These are phyloP conservation scores for Stigmatopora argus DNA, from an alignment of 2,113 vertebrate genomes.

Conservation along the genomic window DNA sequence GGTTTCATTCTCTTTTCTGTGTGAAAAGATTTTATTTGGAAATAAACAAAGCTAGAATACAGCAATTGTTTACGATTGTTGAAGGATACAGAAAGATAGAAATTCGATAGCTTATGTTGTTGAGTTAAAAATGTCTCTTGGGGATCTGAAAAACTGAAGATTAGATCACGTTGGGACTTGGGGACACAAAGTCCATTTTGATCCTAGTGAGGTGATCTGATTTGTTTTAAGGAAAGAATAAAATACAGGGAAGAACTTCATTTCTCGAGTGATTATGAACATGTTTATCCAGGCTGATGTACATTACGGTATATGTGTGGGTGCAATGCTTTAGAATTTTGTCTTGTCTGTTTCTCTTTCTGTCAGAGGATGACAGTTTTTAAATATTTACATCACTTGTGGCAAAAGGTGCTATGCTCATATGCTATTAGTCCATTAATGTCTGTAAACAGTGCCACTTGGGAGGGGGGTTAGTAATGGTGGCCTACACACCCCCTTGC, in stretches of 20 bases:
- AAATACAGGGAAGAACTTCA: slow-evolving; percentile 3
- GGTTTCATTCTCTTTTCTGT: slow-evolving; percentile 62
- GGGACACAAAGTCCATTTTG: slow-evolving; percentile 14
- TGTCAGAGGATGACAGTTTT: slow-evolving; percentile 52
- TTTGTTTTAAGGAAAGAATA: slow-evolving; percentile 19
- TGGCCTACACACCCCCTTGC: slow-evolving; percentile 44
- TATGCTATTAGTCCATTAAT: slow-evolving; percentile 67
- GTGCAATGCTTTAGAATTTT: slow-evolving; percentile 23
- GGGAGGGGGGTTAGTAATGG: slow-evolving; percentile 52
- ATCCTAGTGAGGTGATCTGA: slow-evolving; percentile 9
- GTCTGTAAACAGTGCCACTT: slow-evolving; percentile 62
- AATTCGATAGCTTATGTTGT: not conserved
- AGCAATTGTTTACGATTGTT: slow-evolving; percentile 50
- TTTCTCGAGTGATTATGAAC: slow-evolving; percentile 23
- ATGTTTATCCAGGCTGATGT: slow-evolving; percentile 30
- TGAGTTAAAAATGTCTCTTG: slow-evolving; percentile 43
- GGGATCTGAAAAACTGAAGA: slow-evolving; percentile 38
- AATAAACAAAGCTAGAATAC: slow-evolving; percentile 60
- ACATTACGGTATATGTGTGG: slow-evolving; percentile 8
- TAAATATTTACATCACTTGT: slow-evolving; percentile 72
- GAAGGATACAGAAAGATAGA: slow-evolving; percentile 39
- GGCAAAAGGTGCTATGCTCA: slow-evolving; percentile 47
- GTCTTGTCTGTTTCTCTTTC: slow-evolving; percentile 41
- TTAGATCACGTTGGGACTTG: slow-evolving; percentile 53
- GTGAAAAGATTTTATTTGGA: slow-evolving; percentile 53